A percentile compares a stretch with the other conserved stretches of the same genome.
These are phyloP conservation scores for Toxotes chatareus DNA, from an alignment of 2,113 vertebrate genomes.

Conservation along the genomic window DNA sequence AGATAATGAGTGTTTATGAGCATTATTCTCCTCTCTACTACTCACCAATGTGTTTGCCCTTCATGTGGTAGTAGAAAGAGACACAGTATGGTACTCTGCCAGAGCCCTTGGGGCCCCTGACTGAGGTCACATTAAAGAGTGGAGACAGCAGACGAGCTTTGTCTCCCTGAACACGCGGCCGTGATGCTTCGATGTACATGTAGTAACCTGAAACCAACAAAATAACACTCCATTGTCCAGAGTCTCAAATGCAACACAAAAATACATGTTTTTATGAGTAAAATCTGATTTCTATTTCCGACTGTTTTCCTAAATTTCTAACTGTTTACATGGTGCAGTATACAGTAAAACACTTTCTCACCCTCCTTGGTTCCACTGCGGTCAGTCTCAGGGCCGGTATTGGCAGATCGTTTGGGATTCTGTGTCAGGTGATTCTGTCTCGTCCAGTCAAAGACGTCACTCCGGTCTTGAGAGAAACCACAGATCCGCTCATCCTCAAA, in stretches of 20 bases:
- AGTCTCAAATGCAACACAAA: not conserved
- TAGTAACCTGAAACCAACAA: slow-evolving; percentile 89
- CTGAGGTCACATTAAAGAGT: slow-evolving; percentile 91
- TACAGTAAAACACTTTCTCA: slow-evolving; percentile 58
- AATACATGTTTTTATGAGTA: not conserved
- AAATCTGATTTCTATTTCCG: not conserved
- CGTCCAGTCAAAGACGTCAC: slow-evolving; percentile 96
- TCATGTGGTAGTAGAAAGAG: slow-evolving; percentile 99
- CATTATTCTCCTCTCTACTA: slow-evolving; percentile 22
- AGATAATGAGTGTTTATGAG: slow-evolving; percentile 5
- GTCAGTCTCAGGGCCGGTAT: slow-evolving; percentile 94
- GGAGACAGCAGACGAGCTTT: slow-evolving; percentile 94
- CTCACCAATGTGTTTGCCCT: slow-evolving; percentile 98
- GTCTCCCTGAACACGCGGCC: slow-evolving; percentile 90
- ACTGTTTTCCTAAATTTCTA: not conserved
- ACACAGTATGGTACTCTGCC: slow-evolving; percentile 94
- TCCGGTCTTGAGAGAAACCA: slow-evolving; percentile 94
- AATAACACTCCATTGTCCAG: not conserved
- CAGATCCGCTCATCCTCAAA: slow-evolving; percentile 96
- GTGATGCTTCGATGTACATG: slow-evolving; percentile 98
- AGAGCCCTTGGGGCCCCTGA: slow-evolving; percentile 81
- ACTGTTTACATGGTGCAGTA: not conserved
- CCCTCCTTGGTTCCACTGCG: slow-evolving; percentile 94
- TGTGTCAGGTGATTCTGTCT: slow-evolving; percentile 94
- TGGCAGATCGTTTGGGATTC: slow-evolving; percentile 94